Evolutionary conservation across 1,140 invertebrate genomes (phyloP), one percentile per base, ranked within the genome.

Genomic region (Trypoxylus dichotomus): DNA sequence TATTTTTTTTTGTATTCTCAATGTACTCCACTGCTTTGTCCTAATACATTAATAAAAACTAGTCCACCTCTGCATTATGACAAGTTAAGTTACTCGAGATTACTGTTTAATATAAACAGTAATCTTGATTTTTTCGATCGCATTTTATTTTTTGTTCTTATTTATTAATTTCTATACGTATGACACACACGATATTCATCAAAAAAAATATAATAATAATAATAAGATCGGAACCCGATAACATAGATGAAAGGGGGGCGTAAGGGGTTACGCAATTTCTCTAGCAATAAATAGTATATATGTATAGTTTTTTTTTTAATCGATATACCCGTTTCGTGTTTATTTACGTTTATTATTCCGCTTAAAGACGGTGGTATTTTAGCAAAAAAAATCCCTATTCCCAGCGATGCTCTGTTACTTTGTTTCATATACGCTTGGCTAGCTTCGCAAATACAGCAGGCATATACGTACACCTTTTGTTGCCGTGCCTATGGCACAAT

Each of bases 61-160:
- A 58, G 15, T 58, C 47, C 47, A 58, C 47, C 47, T 58, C 47
- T 58, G 47, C 47, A 58, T 58, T 21, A 21, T 58, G 15, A 58
- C 21, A 58, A 19, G 21, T 58, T 58, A 58, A 19, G 15, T 19
- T 58, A 58, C 21, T 58, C 21, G 21, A 58, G 47, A 21, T 63
- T 5, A 63, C 60, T 63, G 60, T 63, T 63, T 63, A 63, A 63
- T 63, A 63, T 63, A 63, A 63, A 63, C 60, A 63, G 60, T 63
- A 24, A 63, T 24, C 60, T 63, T 13, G 2, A 27, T 25, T 63
- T 63, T 63, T 25, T 63, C 10, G 1, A 21, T 19, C 19, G 60
- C 13, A n/a, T n/a, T 25, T 19, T 27, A 5, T 6, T 27, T 63
- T 11, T 25, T 19, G 19, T 25, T 63, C n/a, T n/a, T 7, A 13